Base-by-base conservation (phyloP, 2,888 invertebrate species). In the Drepanosiphum platanoidis region DNA sequence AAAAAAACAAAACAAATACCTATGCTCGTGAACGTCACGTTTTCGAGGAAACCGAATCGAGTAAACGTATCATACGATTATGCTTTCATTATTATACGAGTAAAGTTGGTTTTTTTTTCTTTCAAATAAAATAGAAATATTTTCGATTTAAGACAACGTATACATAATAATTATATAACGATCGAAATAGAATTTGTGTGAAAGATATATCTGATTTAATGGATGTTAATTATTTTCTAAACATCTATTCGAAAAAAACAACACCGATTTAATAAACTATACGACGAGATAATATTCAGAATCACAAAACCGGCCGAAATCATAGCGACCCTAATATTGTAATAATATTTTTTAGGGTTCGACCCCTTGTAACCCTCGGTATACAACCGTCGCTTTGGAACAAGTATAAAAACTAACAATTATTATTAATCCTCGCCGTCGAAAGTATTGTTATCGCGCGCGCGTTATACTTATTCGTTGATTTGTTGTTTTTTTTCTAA, bases 1-100 rank as follows among this genome's bases (percentile, higher is more conserved):
- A n/a, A 52, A 75, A 75, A 32, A 27, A 34, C 58, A 58, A 58
- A 75, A 75, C 34, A 36, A 34, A 52, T 75, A 34, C 9, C 30
- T 18, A 11, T 46, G n/a, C n/a, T 22, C 34, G 32, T 22, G 52
- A 32, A 52, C n/a, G 11, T 74, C 52, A 58, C 15, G 36, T 58
- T 58, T 61, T 27, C 36, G 0, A 75, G 13, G 15, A 75, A 75
- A 34, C n/a, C 15, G 58, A 75, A 27, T 58, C 61, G 61, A 27
- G 27, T 27, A n/a, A 5, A 58, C 36, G 34, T 15, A 9, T 13
- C 4, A 30, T 8, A 13, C 30, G 0, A 61, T 30, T 30, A 9
- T 64, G 30, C 18, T 11, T 42, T 42, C 39, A 39, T 7, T 39
- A 39, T 39, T 39, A 9, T 39, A 39, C 39, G 39, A 39, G 9